These are phyloP conservation scores for Stictonetta naevosa DNA, from an alignment of 2,113 vertebrate genomes.

Conservation along the genomic window DNA sequence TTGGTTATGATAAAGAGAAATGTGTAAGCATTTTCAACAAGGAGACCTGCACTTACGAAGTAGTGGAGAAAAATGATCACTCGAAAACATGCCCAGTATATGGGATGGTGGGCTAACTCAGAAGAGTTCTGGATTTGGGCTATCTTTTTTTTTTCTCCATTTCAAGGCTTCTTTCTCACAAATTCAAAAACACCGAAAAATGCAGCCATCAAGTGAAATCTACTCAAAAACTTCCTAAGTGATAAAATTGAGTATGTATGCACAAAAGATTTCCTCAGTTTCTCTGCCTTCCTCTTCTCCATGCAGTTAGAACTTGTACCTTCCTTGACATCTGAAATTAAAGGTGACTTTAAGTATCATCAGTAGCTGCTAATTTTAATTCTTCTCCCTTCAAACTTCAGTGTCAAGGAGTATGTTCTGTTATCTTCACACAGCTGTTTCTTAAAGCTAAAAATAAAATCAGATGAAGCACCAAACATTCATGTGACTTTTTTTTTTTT, in stretches of 20 bases:
- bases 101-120: background rate
- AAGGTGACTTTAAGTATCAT: background rate
- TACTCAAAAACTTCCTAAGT: background rate
- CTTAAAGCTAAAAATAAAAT: constrained; percentile 11
- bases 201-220: background rate
- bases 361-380: background rate
- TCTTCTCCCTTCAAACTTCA: background rate
- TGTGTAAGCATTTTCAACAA: constrained; percentile 33
- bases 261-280: background rate
- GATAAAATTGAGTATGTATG: background rate
- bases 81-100: constrained; percentile 25
- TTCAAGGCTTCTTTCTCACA: background rate
- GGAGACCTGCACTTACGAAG: constrained; percentile 20
- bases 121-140: background rate
- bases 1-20: background rate
- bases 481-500: background rate
- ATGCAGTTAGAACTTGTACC: background rate
- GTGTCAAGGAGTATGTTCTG: background rate
- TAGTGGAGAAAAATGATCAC: constrained; percentile 48
- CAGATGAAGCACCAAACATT: background rate
- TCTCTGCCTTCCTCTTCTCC: background rate
- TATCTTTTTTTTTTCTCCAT: background rate
- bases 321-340: background rate
- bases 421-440: background rate
- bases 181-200: background rate